Evolutionary conservation across 2,797 vertebrate genomes (phyloP), one percentile per base, ranked within the genome.

Genomic region (Etheostoma nigrum): DNA sequence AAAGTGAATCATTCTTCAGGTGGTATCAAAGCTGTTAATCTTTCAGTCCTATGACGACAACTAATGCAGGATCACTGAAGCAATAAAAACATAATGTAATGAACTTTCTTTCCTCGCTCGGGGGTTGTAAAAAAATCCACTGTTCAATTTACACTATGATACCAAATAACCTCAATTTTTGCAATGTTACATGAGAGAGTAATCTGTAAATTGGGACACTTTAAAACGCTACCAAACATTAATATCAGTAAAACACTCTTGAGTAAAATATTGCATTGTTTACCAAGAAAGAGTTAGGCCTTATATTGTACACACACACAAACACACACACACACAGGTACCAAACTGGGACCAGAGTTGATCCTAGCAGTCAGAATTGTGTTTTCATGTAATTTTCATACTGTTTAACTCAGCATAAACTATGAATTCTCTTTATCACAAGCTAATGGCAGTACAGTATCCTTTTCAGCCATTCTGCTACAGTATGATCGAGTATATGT

Each of bases 21-120:
- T 71, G 67, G 21, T 6, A 42, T 67, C 59, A 27, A 11, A 67
- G 47, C 63, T 49, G 15, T 47, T 42, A 48, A 12, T 69, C 40
- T 66, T 74, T 59, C 33, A 48, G 16, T 67, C 64, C 60, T 44
- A 8, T 33, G 27, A 67, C 2, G 19, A 52, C 13, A 5, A 52
- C 55, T 53, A 60, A 51, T n/a, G 36, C 42, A 40, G 12, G 59
- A 72, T 74, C 49, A 30, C n/a, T 15, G 19, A 67, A 30, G 48
- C 57, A 52, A 76, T 68, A 54, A 74, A 81, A 42, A 33, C 27
- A 64, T 21, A 15, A 48, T 54, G 47, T 58, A 58, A 81, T 55
- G 19, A 55, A 65, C 57, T 53, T 57, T 60, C 30, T 57, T 21
- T 16, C 8, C 12, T 62, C 16, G 0, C 42, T 48, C 8, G 19